Conservation (phyloP, 2,113 vertebrate species). For the Sclerurus mexicanus region DNA sequence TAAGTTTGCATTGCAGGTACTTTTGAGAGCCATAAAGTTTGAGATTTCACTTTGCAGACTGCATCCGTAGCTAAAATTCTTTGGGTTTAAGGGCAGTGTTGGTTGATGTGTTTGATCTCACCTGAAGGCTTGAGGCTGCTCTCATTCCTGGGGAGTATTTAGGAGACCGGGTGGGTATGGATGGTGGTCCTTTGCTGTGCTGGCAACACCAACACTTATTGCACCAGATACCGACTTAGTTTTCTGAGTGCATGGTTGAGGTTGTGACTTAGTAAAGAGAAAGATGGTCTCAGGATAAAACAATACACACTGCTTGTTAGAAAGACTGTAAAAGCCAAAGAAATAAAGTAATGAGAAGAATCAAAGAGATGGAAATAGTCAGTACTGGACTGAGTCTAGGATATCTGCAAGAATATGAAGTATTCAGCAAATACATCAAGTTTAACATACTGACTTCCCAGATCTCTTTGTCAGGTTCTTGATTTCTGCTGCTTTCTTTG, state of each 20-base stretch:
- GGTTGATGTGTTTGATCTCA: not conserved
- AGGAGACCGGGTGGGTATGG: not conserved
- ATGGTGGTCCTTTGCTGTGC: not conserved
- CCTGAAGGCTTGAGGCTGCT: not conserved
- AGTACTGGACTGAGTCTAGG: not conserved
- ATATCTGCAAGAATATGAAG: not conserved
- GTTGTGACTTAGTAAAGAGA: not conserved
- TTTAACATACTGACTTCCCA: not conserved
- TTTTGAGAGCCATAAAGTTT: not conserved
- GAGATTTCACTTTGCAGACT: not conserved
- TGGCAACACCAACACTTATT: not conserved
- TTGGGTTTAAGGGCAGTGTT: not conserved
- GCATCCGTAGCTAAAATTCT: not conserved
- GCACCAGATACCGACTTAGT: not conserved
- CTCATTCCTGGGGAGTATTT: rapidly evolving
- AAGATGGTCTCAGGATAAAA: not conserved
- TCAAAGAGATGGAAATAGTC: not conserved
- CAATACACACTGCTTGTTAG: not conserved
- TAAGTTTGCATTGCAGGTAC: not conserved
- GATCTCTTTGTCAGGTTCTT: not conserved
- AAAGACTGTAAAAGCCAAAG: not conserved
- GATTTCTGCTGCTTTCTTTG: not conserved
- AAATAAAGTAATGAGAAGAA: not conserved
- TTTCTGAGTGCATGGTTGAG: not conserved
- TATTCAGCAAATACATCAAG: not conserved